phyloP scores from a whole-genome alignment of 2,113 vertebrate species.

The Gracilinanus agilis region DNA sequence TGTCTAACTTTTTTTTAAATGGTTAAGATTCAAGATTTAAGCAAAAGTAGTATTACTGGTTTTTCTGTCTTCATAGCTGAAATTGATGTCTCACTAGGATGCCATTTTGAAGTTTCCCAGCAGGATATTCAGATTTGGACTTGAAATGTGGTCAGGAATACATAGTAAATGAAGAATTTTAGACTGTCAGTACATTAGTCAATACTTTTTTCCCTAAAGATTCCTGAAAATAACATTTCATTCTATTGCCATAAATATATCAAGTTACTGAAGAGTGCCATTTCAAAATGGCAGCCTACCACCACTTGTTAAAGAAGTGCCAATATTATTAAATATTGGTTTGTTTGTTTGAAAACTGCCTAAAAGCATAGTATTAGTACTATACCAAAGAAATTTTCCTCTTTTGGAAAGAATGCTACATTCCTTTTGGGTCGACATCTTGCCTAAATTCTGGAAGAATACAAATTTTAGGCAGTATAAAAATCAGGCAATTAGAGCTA shows the following conservation, averaged over 20 bases:
- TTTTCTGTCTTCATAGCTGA: conserved; percentile 45
- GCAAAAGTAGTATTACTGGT: conserved; percentile 26
- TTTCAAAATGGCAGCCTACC: conserved; percentile 42
- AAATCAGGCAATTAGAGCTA: neutral
- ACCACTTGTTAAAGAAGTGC: conserved; percentile 4
- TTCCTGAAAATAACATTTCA: conserved; percentile 32
- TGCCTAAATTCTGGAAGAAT: neutral
- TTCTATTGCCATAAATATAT: conserved; percentile 4
- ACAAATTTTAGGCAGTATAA: neutral
- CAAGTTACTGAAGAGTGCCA: conserved; percentile 1
- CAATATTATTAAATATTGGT: neutral
- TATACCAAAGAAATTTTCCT: neutral
- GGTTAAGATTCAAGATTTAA: conserved; percentile 5
- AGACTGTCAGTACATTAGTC: conserved; percentile 28
- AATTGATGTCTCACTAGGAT: conserved; percentile 34
- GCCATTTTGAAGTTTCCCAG: conserved; percentile 53
- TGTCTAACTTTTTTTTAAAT: conserved; percentile 43
- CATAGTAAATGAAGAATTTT: neutral
- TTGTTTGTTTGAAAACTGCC: neutral
- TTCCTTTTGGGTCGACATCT: neutral
- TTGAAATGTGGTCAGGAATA: neutral
- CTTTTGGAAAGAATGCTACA: neutral
- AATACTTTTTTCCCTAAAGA: neutral
- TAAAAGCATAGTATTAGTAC: neutral
- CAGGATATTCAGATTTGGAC: conserved; percentile 44